These are phyloP conservation scores for Albula glossodonta DNA, from an alignment of 2,113 vertebrate species.

Conservation along the genomic window DNA sequence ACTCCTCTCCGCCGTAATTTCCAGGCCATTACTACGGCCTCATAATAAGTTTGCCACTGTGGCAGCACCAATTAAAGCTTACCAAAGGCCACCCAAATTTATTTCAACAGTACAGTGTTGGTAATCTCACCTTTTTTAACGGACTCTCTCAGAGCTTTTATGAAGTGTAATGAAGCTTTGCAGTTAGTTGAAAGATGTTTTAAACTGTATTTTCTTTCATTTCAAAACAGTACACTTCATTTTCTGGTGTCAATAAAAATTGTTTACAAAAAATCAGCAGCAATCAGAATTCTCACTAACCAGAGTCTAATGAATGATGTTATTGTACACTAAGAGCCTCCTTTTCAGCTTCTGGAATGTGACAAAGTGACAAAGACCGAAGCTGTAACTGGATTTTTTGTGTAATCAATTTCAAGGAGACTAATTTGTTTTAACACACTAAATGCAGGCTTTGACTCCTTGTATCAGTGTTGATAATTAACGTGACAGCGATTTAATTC, in stretches of 20 bases:
- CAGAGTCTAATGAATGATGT: neutral
- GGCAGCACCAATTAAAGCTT: neutral
- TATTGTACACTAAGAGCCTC: neutral
- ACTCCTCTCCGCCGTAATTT: too few species aligned
- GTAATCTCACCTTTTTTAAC: neutral
- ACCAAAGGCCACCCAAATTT: neutral
- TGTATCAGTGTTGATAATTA: neutral
- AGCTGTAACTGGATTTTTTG: neutral
- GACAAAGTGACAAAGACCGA: neutral
- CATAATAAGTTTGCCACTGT: too few species aligned
- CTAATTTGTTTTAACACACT: constrained; percentile 9
- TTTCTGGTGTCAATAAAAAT: neutral
- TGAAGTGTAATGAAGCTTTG: neutral
- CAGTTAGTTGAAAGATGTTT: neutral
- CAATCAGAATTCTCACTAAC: neutral
- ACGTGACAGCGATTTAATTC: neutral
- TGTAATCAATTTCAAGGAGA: neutral
- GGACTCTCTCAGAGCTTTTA: neutral
- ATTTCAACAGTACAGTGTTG: neutral
- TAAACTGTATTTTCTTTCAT: neutral
- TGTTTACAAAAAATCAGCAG: neutral
- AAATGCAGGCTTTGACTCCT: neutral
- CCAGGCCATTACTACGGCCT: too few species aligned
- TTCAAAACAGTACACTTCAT: neutral
- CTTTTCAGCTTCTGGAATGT: neutral